These are phyloP conservation scores for Caenorhabditis sinica DNA, from an alignment of 2,888 invertebrate species.

Conservation along the genomic window DNA sequence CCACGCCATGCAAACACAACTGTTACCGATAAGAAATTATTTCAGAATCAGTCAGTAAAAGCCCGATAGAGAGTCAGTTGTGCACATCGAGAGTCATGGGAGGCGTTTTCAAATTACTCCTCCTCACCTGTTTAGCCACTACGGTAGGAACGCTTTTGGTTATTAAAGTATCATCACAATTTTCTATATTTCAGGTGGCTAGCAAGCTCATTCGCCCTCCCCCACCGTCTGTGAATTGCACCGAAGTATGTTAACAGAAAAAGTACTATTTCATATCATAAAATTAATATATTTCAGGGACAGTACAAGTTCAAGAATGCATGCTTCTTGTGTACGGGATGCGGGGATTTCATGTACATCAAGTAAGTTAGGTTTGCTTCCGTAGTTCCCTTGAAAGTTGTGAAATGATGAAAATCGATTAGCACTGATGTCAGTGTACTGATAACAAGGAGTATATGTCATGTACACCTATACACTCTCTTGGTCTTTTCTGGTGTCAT, in stretches of 20 bases:
- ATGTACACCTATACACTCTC: constrained; percentile 11
- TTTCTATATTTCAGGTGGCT: constrained; percentile 1
- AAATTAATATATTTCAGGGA: constrained; percentile 50
- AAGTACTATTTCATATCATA: too few species aligned
- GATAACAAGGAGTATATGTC: constrained; percentile 40
- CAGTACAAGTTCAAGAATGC: constrained; percentile 53
- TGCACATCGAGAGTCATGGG: constrained; percentile 38
- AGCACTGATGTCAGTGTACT: constrained; percentile 24
- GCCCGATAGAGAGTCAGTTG: constrained; percentile 42
- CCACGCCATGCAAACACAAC: constrained; percentile 56
- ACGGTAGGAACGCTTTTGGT: constrained; percentile 36
- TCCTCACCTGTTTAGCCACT: constrained; percentile 5
- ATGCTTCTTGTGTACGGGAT: constrained; percentile 68
- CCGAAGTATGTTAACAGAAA: constrained; percentile 11
- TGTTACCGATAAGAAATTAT: constrained; percentile 44
- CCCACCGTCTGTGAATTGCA: neutral
- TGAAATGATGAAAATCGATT: neutral
- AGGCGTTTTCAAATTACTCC: constrained; percentile 24
- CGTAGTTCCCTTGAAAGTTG: neutral
- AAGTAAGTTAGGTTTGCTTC: constrained; percentile 39
- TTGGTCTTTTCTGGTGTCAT: constrained; percentile 37
- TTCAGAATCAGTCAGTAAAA: constrained; percentile 33
- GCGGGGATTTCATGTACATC: constrained; percentile 71
- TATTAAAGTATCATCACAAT: neutral
- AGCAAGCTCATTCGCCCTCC: neutral